Evolutionary conservation across 2,113 vertebrate genomes (phyloP).

Genomic region (Prolemur simus): DNA sequence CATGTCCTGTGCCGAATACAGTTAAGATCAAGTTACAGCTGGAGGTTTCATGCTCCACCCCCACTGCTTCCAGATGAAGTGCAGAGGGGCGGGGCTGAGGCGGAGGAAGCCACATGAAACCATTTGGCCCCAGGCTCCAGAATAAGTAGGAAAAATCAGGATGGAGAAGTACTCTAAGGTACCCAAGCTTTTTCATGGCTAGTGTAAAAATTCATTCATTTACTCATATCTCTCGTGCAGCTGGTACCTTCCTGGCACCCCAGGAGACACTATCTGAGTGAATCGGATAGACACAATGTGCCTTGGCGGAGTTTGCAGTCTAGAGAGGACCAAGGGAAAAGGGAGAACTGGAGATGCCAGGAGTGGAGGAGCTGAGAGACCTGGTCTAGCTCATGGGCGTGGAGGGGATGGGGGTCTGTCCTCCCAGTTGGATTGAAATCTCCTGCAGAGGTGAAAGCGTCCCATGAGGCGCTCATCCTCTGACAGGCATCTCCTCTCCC

Average conservation of each 20-base stretch:
- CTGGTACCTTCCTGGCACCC: neutral
- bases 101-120: neutral
- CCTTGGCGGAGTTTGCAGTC: neutral
- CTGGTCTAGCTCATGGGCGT: too few species aligned
- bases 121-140: neutral
- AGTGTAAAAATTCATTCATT: neutral
- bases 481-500: neutral
- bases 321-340: neutral
- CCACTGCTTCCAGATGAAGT: neutral
- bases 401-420: neutral
- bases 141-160: neutral
- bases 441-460: neutral
- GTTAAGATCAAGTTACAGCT: neutral
- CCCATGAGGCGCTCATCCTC: accelerated
- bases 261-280: neutral
- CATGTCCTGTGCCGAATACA: neutral
- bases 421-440: neutral
- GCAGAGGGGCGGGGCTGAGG: neutral
- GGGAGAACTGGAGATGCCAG: neutral
- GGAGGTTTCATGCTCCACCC: neutral
- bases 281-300: neutral
- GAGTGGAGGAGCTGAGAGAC: neutral
- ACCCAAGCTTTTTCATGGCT: neutral
- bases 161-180: neutral
- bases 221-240: neutral